phyloP scores from a whole-genome alignment of 2,888 invertebrate genomes.

The Oligia latruncula region DNA sequence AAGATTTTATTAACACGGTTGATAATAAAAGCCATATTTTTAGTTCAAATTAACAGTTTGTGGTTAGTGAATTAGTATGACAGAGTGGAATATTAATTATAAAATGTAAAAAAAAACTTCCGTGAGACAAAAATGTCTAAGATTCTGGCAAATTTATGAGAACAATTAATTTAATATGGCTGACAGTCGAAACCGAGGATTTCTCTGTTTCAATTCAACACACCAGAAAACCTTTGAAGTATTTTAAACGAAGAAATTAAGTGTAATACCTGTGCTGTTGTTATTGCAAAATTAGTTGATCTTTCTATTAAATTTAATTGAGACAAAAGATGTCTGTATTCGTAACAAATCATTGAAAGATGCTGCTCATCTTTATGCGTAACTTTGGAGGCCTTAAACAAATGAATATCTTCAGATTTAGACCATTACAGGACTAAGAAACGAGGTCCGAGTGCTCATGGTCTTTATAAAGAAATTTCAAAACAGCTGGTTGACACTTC shows the following conservation, averaged over 20 bases:
- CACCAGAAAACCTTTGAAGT: background rate
- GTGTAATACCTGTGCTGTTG: background rate
- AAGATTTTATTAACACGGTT: conserved; percentile 8
- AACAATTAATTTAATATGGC: conserved; percentile 1
- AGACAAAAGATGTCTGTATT: background rate
- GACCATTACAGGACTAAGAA: background rate
- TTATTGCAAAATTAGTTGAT: background rate
- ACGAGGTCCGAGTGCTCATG: too few species aligned
- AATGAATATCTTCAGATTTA: too few species aligned
- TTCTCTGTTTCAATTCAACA: background rate
- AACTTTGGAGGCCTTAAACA: background rate
- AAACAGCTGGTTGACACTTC: too few species aligned
- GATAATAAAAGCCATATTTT: background rate
- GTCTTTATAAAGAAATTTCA: too few species aligned
- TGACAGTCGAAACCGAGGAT: background rate
- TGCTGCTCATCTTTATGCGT: background rate
- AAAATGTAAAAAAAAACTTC: background rate
- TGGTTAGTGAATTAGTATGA: conserved; percentile 19
- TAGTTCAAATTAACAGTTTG: background rate
- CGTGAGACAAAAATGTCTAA: background rate
- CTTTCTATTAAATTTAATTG: background rate
- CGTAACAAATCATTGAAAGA: background rate
- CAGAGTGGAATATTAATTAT: background rate
- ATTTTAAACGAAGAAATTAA: background rate
- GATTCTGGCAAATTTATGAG: background rate